phyloP scores from a whole-genome alignment of 1,140 invertebrate species.

The Drosophila ananassae region DNA sequence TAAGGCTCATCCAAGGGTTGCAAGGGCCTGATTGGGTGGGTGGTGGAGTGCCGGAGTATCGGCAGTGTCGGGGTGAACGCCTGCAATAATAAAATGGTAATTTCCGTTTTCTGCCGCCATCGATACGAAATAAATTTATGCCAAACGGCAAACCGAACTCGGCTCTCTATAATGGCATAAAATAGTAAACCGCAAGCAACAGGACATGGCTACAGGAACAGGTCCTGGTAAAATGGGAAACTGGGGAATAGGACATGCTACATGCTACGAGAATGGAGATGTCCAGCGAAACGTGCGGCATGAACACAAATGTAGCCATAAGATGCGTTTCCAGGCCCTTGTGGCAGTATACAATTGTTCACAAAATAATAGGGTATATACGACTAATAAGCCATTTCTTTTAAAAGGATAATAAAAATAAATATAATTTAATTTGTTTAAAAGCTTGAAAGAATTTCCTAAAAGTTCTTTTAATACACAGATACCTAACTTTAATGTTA shows the following conservation, averaged over 20 bases:
- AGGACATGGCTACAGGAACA: slow-evolving; percentile 29
- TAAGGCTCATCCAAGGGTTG: slow-evolving; percentile 51
- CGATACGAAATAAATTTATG: slow-evolving; percentile 70
- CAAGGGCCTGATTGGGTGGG: slow-evolving; percentile 18
- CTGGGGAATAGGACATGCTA: slow-evolving; percentile 5
- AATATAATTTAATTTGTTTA: too few relatives aligned
- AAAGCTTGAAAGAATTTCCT: too few relatives aligned
- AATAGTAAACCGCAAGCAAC: slow-evolving; percentile 71
- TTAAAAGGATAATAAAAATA: neutral
- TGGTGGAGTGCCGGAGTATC: neutral
- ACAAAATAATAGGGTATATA: neutral
- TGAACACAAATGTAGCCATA: slow-evolving; percentile 54
- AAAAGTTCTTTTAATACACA: too few relatives aligned
- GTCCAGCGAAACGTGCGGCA: slow-evolving; percentile 48
- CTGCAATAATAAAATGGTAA: slow-evolving; percentile 82
- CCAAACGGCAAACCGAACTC: slow-evolving; percentile 69
- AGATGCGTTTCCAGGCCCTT: slow-evolving; percentile 44
- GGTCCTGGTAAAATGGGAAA: slow-evolving; percentile 5
- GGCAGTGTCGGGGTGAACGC: slow-evolving; percentile 8
- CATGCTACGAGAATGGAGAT: slow-evolving; percentile 19
- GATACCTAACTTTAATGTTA: too few relatives aligned
- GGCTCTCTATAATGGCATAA: slow-evolving; percentile 66
- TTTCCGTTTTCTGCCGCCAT: slow-evolving; percentile 58
- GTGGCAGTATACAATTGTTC: neutral
- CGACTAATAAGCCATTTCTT: too few relatives aligned